Evolutionary conservation across 2,113 vertebrate genomes (phyloP).

Genomic region (Charadrius vociferus): DNA sequence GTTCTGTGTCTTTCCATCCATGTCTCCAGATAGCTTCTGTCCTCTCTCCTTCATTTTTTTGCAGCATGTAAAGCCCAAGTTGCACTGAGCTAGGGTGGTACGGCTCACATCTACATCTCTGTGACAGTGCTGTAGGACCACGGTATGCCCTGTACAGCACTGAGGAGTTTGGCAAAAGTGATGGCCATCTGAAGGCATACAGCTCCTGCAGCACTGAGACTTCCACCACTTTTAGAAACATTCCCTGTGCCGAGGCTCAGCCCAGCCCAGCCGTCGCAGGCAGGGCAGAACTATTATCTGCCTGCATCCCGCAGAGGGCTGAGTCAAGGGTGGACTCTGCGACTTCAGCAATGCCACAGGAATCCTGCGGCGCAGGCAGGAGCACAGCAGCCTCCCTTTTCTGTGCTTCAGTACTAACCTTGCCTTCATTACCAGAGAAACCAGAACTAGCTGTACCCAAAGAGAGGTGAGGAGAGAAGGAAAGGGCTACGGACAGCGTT

Average conservation of each 20-base stretch:
- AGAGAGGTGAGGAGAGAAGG: not conserved
- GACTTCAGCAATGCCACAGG: not conserved
- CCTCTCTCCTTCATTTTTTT: not conserved
- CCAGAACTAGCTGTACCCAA: not conserved
- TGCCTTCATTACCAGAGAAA: not conserved
- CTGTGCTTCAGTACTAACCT: not conserved
- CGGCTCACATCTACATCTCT: accelerated
- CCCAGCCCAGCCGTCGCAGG: not conserved
- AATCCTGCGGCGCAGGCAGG: not conserved
- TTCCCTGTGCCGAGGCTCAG: not conserved
- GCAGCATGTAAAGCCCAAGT: not conserved
- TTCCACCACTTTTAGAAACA: not conserved
- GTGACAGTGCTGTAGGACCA: not conserved
- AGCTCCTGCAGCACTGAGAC: not conserved
- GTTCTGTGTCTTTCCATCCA: not conserved
- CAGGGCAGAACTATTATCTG: not conserved
- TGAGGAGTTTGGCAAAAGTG: not conserved
- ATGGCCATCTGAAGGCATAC: not conserved
- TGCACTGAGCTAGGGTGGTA: not conserved
- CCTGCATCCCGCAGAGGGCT: not conserved
- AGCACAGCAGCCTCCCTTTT: not conserved
- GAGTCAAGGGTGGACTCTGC: not conserved
- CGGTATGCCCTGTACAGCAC: no score
- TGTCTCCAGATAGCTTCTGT: not conserved
- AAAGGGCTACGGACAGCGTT: not conserved